phyloP scores from a whole-genome alignment of 2,797 vertebrate species.

The Bovichtus diacanthus region DNA sequence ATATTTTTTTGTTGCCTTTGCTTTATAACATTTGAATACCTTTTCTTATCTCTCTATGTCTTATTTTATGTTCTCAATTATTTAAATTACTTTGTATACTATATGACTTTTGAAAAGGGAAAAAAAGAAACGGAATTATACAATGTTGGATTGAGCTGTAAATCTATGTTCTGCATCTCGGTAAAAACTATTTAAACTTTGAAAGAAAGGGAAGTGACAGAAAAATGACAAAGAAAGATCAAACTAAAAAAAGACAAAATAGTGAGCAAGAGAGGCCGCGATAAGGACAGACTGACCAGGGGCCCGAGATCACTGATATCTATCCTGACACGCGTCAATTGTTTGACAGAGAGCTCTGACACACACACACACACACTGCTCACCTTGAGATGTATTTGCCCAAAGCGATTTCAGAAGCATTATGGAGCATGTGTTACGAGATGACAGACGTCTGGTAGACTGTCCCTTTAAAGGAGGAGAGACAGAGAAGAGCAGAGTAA shows the following conservation, averaged over 20 bases:
- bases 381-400: slow-evolving; percentile 80
- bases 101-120: background rate
- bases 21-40: slow-evolving; percentile 6
- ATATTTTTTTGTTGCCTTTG: background rate
- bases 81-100: slow-evolving; percentile 9
- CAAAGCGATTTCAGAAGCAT: slow-evolving; percentile 72
- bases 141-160: slow-evolving; percentile 19
- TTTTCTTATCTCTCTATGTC: background rate
- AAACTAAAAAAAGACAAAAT: slow-evolving; percentile 24
- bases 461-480: slow-evolving; percentile 61
- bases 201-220: background rate
- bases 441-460: slow-evolving; percentile 67
- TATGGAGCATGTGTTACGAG: slow-evolving; percentile 73
- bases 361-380: slow-evolving; percentile 32
- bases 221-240: background rate
- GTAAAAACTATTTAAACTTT: slow-evolving; percentile 26
- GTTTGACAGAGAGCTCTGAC: slow-evolving; percentile 64
- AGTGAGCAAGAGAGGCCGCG: slow-evolving; percentile 30
- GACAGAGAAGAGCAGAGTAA: slow-evolving; percentile 6
- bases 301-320: slow-evolving; percentile 68
- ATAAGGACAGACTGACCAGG: slow-evolving; percentile 67
- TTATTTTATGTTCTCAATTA: slow-evolving; percentile 3
- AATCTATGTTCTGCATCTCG: background rate
- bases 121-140: background rate
- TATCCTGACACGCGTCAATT: slow-evolving; percentile 68